phyloP scores from a whole-genome alignment of 2,888 invertebrate genomes.

The Mycalesis mineus region DNA sequence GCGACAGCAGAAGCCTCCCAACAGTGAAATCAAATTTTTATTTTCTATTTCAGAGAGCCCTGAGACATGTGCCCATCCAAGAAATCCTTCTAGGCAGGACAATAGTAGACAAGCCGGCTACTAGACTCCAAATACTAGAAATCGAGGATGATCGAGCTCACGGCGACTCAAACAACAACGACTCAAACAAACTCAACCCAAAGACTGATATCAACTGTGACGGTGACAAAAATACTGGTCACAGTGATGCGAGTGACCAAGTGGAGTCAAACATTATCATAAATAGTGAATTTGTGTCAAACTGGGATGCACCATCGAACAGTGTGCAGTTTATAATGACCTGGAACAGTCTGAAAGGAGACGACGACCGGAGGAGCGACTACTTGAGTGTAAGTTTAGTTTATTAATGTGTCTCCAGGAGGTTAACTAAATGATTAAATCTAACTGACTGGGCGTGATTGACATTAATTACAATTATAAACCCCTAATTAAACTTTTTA shows the following conservation, averaged over 20 bases:
- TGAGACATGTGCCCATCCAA: slow-evolving; percentile 72
- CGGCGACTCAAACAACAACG: slow-evolving; percentile 50
- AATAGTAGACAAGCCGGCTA: slow-evolving; percentile 39
- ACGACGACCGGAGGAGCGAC: slow-evolving; percentile 68
- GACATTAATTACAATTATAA: too few species aligned
- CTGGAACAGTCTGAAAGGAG: slow-evolving; percentile 79
- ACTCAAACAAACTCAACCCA: slow-evolving; percentile 18
- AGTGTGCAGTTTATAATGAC: slow-evolving; percentile 81
- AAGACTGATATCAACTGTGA: not conserved
- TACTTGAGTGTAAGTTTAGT: slow-evolving; percentile 80
- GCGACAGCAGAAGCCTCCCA: too few species aligned
- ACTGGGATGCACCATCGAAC: slow-evolving; percentile 73
- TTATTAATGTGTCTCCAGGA: too few species aligned
- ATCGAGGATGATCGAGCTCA: slow-evolving; percentile 41
- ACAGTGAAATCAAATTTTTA: too few species aligned
- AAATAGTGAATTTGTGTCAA: slow-evolving; percentile 37
- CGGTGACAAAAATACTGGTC: slow-evolving; percentile 5
- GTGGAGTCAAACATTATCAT: slow-evolving; percentile 49
- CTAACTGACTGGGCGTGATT: too few species aligned
- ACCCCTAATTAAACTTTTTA: too few species aligned
- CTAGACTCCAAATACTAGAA: slow-evolving; percentile 52
- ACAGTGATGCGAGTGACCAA: slow-evolving; percentile 30
- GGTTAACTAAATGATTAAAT: too few species aligned
- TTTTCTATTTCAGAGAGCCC: slow-evolving; percentile 60
- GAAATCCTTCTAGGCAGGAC: slow-evolving; percentile 60